A percentile compares a stretch with the other conserved stretches of the same genome.
Conservation (phyloP, 2,888 invertebrate genomes). For the Volucella inflata region DNA sequence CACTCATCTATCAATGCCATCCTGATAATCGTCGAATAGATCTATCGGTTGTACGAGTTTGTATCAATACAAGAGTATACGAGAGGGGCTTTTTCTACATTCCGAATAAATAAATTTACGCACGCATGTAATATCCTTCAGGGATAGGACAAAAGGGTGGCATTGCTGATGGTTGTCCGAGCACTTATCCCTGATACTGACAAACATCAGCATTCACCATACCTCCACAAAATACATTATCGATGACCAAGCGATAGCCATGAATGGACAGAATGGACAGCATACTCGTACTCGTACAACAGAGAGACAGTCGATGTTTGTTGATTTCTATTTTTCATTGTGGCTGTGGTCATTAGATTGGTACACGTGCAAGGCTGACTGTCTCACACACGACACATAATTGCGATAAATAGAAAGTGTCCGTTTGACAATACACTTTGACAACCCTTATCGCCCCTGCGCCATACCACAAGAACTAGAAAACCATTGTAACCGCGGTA, state of each 20-base stretch:
- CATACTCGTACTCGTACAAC: too few species aligned
- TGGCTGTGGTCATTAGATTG: conserved; percentile 73
- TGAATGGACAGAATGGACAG: conserved; percentile 44
- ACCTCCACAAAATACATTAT: conserved; percentile 59
- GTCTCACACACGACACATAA: conserved; percentile 77
- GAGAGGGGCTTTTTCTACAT: conserved; percentile 41
- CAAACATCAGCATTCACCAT: conserved; percentile 29
- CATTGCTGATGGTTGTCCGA: conserved; percentile 17
- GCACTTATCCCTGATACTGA: conserved; percentile 55
- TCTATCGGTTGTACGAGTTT: conserved; percentile 2
- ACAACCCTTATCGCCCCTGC: conserved; percentile 67
- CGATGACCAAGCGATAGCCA: conserved; percentile 56
- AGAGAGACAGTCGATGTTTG: conserved; percentile 57
- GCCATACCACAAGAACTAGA: background rate
- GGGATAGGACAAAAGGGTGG: conserved; percentile 44
- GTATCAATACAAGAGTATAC: conserved; percentile 35
- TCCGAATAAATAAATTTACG: conserved; percentile 49
- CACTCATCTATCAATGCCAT: conserved; percentile 70
- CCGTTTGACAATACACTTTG: conserved; percentile 76
- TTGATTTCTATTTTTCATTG: conserved; percentile 66
- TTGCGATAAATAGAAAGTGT: conserved; percentile 79
- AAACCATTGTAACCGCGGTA: conserved; percentile 2
- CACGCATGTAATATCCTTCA: conserved; percentile 57
- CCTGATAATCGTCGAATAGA: conserved; percentile 56
- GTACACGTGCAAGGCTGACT: conserved; percentile 67